A percentile compares a stretch with the other conserved stretches of the same genome.
These are phyloP conservation scores for Dasyornis broadbenti DNA, from an alignment of 2,113 vertebrate genomes.

Conservation along the genomic window DNA sequence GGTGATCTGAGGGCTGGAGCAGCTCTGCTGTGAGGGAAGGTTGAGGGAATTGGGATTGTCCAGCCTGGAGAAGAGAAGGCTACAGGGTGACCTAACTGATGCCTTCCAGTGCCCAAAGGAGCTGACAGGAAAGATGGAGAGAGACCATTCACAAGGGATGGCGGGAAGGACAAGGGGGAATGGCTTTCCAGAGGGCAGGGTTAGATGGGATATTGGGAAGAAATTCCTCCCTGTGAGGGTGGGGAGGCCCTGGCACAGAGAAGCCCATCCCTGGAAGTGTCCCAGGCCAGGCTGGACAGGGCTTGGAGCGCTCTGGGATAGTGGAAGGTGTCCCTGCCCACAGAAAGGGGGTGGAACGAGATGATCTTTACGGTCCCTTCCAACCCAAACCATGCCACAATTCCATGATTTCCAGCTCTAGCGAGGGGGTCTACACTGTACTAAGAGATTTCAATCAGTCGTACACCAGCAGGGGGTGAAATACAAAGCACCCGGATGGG, in stretches of 20 bases:
- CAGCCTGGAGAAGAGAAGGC: neutral
- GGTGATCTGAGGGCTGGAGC: neutral
- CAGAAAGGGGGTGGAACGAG: neutral
- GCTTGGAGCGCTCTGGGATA: neutral
- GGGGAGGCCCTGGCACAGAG: neutral
- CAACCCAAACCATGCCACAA: neutral
- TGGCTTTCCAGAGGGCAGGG: neutral
- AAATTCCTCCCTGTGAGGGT: neutral
- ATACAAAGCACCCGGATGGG: too few species aligned
- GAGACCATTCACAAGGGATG: too few species aligned
- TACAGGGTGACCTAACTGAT: neutral
- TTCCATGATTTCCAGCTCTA: neutral
- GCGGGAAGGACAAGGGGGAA: neutral
- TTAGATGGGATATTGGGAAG: neutral
- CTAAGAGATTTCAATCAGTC: too few species aligned
- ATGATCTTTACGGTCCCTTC: neutral
- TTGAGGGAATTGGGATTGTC: neutral
- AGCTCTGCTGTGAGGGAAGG: neutral
- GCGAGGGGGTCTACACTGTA: fast-evolving
- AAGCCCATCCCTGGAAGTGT: neutral
- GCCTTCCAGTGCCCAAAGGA: neutral
- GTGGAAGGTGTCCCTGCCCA: neutral
- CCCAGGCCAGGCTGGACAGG: neutral
- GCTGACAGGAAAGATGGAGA: neutral
- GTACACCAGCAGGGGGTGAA: neutral